phyloP scores from a whole-genome alignment of 2,888 invertebrate genomes.

The Rhynchonema sp. region DNA sequence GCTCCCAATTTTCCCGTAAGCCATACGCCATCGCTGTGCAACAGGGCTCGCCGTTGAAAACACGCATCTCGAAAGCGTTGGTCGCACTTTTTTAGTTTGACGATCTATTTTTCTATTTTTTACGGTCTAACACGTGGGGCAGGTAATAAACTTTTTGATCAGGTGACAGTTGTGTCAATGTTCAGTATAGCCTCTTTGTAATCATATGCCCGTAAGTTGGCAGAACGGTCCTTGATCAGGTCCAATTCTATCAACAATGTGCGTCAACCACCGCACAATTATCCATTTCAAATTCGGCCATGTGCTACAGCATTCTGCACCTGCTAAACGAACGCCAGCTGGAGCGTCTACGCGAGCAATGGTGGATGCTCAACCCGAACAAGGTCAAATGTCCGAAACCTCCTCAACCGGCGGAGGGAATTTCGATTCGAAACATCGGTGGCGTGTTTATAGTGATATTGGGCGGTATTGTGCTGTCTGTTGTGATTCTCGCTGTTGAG shows the following conservation, averaged over 20 bases:
- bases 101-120: too few species aligned
- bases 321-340: slow-evolving; percentile 74
- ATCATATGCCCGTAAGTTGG: too few species aligned
- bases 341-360: slow-evolving; percentile 77
- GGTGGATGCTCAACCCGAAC: slow-evolving; percentile 79
- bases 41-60: slow-evolving; percentile 77
- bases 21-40: slow-evolving; percentile 93
- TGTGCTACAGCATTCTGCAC: slow-evolving; percentile 53
- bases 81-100: slow-evolving; percentile 20
- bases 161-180: too few species aligned
- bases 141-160: too few species aligned
- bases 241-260: too few species aligned
- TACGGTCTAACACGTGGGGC: too few species aligned
- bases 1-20: slow-evolving; percentile 88
- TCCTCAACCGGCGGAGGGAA: slow-evolving; percentile 70
- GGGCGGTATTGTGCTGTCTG: slow-evolving; percentile 37
- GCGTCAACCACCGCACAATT: too few species aligned
- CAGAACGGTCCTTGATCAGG: too few species aligned
- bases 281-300: not conserved
- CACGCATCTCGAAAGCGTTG: slow-evolving; percentile 84
- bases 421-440: slow-evolving; percentile 89
- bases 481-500: slow-evolving; percentile 60
- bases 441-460: slow-evolving; percentile 94
- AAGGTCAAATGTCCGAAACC: slow-evolving; percentile 49
- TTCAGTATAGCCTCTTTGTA: too few species aligned